Conservation (phyloP, 1,140 invertebrate species). For the Dreissena polymorpha region DNA sequence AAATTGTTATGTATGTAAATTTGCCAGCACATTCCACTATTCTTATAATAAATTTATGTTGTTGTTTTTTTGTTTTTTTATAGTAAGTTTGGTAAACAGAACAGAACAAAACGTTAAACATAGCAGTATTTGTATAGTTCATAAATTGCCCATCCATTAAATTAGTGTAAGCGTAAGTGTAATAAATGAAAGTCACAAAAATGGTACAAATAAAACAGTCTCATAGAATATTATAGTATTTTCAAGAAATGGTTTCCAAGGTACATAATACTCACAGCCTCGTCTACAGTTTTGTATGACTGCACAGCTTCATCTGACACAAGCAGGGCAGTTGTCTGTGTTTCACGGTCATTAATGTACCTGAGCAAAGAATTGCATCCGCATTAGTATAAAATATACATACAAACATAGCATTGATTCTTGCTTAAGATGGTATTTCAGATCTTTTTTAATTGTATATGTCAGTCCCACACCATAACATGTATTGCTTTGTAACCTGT, state of each 20-base stretch:
- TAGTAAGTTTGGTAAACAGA: neutral
- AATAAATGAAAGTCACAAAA: neutral
- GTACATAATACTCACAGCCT: constrained; percentile 3
- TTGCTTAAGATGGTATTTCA: neutral
- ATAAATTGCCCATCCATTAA: neutral
- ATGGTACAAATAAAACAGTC: neutral
- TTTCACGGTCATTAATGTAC: constrained; percentile 26
- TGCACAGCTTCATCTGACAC: constrained; percentile 35
- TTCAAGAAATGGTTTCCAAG: neutral
- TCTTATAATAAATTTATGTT: neutral
- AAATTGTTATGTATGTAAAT: constrained; percentile 1
- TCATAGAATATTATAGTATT: neutral
- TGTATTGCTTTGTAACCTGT: neutral
- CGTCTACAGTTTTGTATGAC: constrained; percentile 41
- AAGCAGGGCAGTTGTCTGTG: constrained; percentile 29
- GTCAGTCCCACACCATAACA: neutral
- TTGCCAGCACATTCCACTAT: neutral
- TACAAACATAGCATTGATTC: neutral
- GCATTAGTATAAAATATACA: neutral
- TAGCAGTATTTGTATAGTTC: neutral
- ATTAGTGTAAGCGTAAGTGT: neutral
- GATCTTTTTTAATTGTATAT: neutral
- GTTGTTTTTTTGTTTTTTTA: neutral
- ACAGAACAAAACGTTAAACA: neutral
- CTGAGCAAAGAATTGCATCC: neutral